These are phyloP conservation scores for Flabesymbios commensalis DNA, from an alignment of 2,888 invertebrate genomes.

Conservation along the genomic window DNA sequence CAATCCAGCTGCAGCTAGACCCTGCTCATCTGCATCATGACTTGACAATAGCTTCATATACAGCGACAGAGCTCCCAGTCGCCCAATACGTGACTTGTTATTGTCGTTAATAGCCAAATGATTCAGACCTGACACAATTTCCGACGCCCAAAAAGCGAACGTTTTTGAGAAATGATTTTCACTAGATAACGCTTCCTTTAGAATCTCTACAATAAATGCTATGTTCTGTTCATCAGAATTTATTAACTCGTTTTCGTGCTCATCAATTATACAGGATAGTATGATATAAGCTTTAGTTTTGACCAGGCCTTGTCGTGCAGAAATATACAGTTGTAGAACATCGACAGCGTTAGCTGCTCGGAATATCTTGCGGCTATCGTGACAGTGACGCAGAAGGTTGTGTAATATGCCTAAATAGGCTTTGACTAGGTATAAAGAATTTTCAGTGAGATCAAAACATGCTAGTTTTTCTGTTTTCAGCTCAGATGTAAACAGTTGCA, in stretches of 20 bases:
- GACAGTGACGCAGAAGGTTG: constrained; percentile 48
- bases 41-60: constrained; percentile 29
- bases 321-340: constrained; percentile 34
- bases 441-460: constrained; percentile 23
- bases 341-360: constrained; percentile 38
- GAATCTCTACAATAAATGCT: constrained; percentile 46
- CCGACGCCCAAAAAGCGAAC: constrained; percentile 51
- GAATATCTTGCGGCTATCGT: constrained; percentile 41
- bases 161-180: constrained; percentile 46
- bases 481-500: constrained; percentile 30
- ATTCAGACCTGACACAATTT: constrained; percentile 46
- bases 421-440: constrained; percentile 43
- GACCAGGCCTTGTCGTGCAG: constrained; percentile 38
- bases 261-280: constrained; percentile 51
- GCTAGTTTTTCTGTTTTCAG: constrained; percentile 18
- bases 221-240: constrained; percentile 48
- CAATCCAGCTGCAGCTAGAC: constrained; percentile 44
- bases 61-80: constrained; percentile 28
- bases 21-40: constrained; percentile 40
- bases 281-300: constrained; percentile 51
- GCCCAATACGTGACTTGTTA: constrained; percentile 32
- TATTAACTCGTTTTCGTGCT: constrained; percentile 49
- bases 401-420: constrained; percentile 53
- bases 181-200: constrained; percentile 47
- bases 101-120: constrained; percentile 35